These are phyloP conservation scores for Lochmaea crataegi DNA, from an alignment of 2,888 invertebrate species.

Conservation along the genomic window DNA sequence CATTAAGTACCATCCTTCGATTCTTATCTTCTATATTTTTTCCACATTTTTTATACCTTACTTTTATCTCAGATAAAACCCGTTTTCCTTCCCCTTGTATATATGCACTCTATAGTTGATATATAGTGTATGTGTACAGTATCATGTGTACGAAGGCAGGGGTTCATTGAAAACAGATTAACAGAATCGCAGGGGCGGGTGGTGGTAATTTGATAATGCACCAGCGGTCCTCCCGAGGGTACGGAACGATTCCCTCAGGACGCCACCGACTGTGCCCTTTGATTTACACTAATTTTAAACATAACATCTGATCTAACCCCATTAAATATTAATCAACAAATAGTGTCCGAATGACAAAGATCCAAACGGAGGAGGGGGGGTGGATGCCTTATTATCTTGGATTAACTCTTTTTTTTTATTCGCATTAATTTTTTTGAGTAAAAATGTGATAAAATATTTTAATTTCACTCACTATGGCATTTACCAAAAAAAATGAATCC, in stretches of 20 bases:
- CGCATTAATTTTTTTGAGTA: too few relatives aligned
- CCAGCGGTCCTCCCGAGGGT: conserved; percentile 57
- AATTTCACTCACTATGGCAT: too few relatives aligned
- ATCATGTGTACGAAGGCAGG: conserved; percentile 59
- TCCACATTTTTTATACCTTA: too few relatives aligned
- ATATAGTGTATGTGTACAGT: conserved; percentile 55
- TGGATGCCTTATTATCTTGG: neutral
- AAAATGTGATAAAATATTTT: too few relatives aligned
- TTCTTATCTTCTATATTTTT: too few relatives aligned
- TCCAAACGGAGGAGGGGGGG: neutral
- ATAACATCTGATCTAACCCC: conserved; percentile 66
- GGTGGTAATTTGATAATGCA: conserved; percentile 68
- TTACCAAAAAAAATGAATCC: too few relatives aligned
- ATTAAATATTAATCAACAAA: conserved; percentile 66
- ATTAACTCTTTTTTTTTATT: conserved; percentile 1
- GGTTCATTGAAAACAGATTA: conserved; percentile 67
- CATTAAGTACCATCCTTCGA: too few relatives aligned
- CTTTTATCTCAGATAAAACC: too few relatives aligned
- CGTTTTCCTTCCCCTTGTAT: neutral
- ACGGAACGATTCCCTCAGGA: conserved; percentile 56
- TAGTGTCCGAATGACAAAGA: conserved; percentile 48
- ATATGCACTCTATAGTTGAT: conserved; percentile 8
- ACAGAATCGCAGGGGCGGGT: conserved; percentile 63
- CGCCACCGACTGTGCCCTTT: conserved; percentile 62
- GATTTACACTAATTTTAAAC: conserved; percentile 67